Percentiles rank a stretch among this genome's conserved stretches.
phyloP scores from a whole-genome alignment of 2,113 vertebrate species.

The Myxocyprinus asiaticus region DNA sequence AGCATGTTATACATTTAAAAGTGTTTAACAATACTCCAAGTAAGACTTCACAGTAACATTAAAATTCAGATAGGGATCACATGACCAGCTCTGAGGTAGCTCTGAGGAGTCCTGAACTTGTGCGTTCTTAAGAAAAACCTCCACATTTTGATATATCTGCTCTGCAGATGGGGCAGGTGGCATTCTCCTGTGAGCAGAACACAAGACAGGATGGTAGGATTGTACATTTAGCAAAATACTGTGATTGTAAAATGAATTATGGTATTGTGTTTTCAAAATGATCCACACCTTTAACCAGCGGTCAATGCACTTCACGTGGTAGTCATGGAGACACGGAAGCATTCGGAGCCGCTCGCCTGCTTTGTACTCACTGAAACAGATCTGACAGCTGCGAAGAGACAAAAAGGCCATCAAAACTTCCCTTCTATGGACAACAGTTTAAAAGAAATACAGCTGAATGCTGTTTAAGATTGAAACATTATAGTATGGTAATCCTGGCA shows the following conservation, averaged over 20 bases:
- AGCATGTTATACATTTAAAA: conserved; percentile 2
- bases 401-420: no score
- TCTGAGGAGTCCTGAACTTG: conserved; percentile 12
- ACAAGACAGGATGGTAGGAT: background rate
- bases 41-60: background rate
- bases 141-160: conserved; percentile 62
- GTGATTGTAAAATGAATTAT: background rate
- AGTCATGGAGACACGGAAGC: conserved; percentile 78
- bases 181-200: conserved; percentile 66
- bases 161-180: conserved; percentile 77
- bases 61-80: conserved; percentile 7
- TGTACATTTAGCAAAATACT: background rate
- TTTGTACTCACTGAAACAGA: conserved; percentile 75
- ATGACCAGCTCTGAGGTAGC: conserved; percentile 47
- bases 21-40: background rate
- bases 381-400: conserved; percentile 70
- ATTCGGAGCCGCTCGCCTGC: conserved; percentile 73
- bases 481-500: background rate
- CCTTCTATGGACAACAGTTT: no score
- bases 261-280: background rate
- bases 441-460: background rate
- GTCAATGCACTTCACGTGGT: conserved; percentile 78
- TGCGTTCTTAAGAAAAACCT: background rate
- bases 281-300: conserved; percentile 74
- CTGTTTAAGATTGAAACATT: background rate